These are phyloP conservation scores for Morone chrysops DNA, from an alignment of 2,113 vertebrate genomes.

Conservation along the genomic window DNA sequence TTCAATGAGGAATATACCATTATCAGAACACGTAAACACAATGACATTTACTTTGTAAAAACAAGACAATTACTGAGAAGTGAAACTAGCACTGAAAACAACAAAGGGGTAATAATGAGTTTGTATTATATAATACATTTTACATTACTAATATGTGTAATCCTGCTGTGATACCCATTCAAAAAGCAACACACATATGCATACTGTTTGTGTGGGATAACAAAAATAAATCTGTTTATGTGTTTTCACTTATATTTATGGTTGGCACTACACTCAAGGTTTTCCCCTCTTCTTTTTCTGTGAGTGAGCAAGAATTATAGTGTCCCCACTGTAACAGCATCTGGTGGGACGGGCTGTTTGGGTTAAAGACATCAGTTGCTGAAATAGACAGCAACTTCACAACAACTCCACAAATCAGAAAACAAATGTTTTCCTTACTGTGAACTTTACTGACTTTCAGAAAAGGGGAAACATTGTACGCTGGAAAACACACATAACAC, in stretches of 20 bases:
- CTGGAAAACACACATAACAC: background rate
- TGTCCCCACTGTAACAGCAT: background rate
- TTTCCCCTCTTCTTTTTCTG: background rate
- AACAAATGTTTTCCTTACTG: slow-evolving; percentile 28
- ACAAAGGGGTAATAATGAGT: background rate
- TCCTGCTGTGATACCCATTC: background rate
- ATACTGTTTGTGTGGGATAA: background rate
- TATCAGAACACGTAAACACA: background rate
- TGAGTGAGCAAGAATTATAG: background rate
- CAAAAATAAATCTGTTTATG: background rate
- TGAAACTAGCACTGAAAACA: background rate
- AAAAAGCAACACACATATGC: slow-evolving; percentile 14
- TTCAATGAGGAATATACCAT: background rate
- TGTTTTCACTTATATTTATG: too few species aligned
- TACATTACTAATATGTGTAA: background rate
- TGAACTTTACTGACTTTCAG: slow-evolving; percentile 13
- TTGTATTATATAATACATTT: background rate
- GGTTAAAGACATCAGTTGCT: background rate
- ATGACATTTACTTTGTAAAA: background rate
- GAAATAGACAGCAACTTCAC: background rate
- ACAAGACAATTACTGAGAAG: slow-evolving; percentile 13
- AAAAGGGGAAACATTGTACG: background rate
- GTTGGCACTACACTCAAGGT: too few species aligned
- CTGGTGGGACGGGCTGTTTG: background rate
- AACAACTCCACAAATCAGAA: background rate